Percentiles rank a stretch among this genome's conserved stretches.
Evolutionary conservation across 1,140 invertebrate genomes (phyloP).

Genomic region (Galendromus occidentalis): DNA sequence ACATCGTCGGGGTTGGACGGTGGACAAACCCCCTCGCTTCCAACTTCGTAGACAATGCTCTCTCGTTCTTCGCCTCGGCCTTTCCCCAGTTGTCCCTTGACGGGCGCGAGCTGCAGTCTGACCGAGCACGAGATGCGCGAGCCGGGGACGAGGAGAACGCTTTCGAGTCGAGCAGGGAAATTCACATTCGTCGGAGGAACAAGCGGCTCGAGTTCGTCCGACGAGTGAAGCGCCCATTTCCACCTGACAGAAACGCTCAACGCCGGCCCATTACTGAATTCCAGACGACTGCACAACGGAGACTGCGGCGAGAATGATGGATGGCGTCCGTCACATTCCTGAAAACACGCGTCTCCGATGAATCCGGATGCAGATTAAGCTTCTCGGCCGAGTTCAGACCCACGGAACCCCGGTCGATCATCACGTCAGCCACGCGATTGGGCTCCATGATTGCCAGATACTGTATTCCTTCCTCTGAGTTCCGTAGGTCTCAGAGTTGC

Average conservation of each 20-base stretch:
- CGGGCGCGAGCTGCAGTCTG: neutral
- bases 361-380: too few species aligned
- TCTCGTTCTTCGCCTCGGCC: neutral
- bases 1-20: neutral
- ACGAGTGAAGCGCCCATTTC: slow-evolving; percentile 1
- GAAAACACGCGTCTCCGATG: neutral
- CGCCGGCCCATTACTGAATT: neutral
- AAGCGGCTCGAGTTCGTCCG: neutral
- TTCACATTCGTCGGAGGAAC: neutral
- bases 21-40: neutral
- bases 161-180: neutral
- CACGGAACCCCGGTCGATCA: too few species aligned
- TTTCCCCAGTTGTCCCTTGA: neutral
- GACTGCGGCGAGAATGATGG: neutral
- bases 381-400: too few species aligned
- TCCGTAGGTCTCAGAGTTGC: too few species aligned
- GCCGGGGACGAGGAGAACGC: neutral
- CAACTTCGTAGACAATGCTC: neutral
- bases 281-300: neutral
- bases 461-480: too few species aligned
- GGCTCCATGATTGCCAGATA: too few species aligned
- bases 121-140: neutral
- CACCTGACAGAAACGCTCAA: neutral
- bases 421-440: too few species aligned
- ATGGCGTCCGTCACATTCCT: neutral